Conservation (phyloP, 2,113 vertebrate species). For the Rousettus leschenaultii region DNA sequence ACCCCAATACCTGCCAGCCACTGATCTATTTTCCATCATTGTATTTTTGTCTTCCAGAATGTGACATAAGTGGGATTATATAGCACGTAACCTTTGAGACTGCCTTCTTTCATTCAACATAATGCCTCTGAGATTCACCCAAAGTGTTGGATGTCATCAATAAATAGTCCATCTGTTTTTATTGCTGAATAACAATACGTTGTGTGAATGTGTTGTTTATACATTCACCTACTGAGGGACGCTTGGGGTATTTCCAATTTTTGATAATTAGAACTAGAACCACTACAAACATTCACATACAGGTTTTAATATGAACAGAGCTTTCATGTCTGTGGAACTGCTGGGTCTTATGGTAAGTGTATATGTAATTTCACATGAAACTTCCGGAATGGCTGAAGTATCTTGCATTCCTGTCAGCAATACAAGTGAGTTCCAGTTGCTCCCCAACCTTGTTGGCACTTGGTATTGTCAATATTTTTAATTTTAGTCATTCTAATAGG, state of each 20-base stretch:
- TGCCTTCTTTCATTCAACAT: neutral
- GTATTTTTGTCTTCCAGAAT: neutral
- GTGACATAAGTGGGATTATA: neutral
- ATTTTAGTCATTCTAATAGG: neutral
- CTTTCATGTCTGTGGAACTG: neutral
- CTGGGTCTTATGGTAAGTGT: neutral
- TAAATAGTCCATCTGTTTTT: neutral
- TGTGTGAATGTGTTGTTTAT: neutral
- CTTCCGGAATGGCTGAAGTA: neutral
- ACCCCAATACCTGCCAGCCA: neutral
- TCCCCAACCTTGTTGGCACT: neutral
- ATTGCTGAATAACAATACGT: neutral
- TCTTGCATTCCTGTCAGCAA: neutral
- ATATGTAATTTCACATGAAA: neutral
- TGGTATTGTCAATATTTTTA: neutral
- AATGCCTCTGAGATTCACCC: neutral
- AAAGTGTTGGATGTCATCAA: neutral
- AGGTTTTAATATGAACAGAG: neutral
- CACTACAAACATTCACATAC: neutral
- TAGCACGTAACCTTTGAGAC: neutral
- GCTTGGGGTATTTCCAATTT: neutral
- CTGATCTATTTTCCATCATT: neutral
- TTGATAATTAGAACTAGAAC: neutral
- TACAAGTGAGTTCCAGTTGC: neutral
- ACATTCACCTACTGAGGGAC: neutral